Conservation (phyloP, 1,140 invertebrate genomes). For the Eurosta solidaginis region DNA sequence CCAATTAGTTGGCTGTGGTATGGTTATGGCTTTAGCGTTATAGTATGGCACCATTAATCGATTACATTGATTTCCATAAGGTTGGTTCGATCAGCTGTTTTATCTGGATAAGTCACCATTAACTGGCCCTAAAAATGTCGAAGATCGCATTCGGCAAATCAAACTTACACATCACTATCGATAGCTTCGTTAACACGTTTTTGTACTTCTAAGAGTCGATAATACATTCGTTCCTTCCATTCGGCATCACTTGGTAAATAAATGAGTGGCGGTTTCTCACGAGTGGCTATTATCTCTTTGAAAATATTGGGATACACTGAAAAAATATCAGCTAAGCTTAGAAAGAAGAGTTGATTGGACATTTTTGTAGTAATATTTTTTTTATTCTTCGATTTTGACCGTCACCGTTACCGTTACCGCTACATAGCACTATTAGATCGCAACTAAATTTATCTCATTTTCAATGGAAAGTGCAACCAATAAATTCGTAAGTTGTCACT, state of each 20-base stretch:
- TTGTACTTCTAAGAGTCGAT: constrained; percentile 73
- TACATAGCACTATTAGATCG: neutral
- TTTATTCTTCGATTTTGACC: no score
- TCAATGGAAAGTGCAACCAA: neutral
- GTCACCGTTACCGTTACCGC: neutral
- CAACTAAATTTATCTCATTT: neutral
- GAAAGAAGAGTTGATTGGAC: constrained; percentile 56
- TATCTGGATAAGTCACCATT: no score
- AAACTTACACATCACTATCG: constrained; percentile 39
- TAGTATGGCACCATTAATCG: no score
- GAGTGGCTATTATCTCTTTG: constrained; percentile 46
- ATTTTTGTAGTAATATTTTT: no score
- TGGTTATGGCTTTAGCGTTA: no score
- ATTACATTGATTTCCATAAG: no score
- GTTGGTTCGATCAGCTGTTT: no score
- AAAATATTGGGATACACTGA: constrained; percentile 58
- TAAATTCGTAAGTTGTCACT: neutral
- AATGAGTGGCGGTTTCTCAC: constrained; percentile 54
- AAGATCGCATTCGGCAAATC: neutral
- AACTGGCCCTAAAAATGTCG: neutral
- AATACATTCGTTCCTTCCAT: constrained; percentile 75
- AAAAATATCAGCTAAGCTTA: constrained; percentile 58
- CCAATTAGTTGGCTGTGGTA: no score
- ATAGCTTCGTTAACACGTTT: constrained; percentile 51
- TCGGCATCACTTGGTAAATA: constrained; percentile 73